Evolutionary conservation across 2,888 invertebrate species (phyloP).

Genomic region (Phortica okadai): DNA sequence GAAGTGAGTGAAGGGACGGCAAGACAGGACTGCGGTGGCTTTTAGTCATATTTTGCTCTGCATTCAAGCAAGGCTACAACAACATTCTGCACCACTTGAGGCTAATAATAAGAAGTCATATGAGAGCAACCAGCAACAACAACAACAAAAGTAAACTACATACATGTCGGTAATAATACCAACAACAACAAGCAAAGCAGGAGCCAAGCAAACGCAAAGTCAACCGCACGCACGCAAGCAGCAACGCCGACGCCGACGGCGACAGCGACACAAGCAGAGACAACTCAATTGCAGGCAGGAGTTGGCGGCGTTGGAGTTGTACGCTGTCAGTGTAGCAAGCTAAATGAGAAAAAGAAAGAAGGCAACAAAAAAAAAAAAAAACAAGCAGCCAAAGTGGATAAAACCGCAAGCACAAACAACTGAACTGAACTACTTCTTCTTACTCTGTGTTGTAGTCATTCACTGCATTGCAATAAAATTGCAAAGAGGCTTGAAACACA

Average conservation of each 20-base stretch:
- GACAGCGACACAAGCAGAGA: slow-evolving; percentile 7
- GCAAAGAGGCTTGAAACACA: background rate
- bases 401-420: slow-evolving; percentile 21
- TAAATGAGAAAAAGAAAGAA: background rate
- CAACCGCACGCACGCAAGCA: slow-evolving; percentile 19
- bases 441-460: background rate
- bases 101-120: slow-evolving; percentile 58
- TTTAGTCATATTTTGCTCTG: too few relatives aligned
- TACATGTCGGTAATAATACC: slow-evolving; percentile 35
- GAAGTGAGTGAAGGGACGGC: slow-evolving; percentile 33
- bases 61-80: background rate
- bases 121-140: slow-evolving; percentile 27
- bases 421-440: slow-evolving; percentile 8
- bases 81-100: slow-evolving; percentile 59
- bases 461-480: slow-evolving; percentile 8
- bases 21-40: background rate
- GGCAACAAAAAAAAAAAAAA: slow-evolving; percentile 4
- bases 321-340: background rate
- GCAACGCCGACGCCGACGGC: background rate
- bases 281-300: slow-evolving; percentile 24
- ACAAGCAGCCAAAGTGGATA: background rate
- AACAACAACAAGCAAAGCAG: slow-evolving; percentile 41
- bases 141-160: slow-evolving; percentile 43
- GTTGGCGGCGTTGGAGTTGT: slow-evolving; percentile 9
- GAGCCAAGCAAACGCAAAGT: slow-evolving; percentile 17